These are phyloP conservation scores for Leucoraja erinaceus DNA, from an alignment of 2,113 vertebrate species.

Conservation along the genomic window DNA sequence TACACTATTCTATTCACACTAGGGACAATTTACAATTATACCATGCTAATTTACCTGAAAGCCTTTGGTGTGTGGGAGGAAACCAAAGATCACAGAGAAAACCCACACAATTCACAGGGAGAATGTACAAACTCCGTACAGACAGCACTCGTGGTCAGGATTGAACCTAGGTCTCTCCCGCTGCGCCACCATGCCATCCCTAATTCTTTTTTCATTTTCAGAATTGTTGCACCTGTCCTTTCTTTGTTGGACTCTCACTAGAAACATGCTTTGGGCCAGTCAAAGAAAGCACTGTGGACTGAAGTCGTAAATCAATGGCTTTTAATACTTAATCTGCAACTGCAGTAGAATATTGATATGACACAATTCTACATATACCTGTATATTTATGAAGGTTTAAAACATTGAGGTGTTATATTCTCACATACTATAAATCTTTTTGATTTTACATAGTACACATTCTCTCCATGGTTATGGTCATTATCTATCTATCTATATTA, in stretches of 20 bases:
- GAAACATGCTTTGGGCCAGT: background rate
- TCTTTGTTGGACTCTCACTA: background rate
- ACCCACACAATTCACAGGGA: too few species aligned
- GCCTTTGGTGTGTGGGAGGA: too few species aligned
- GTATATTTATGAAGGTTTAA: background rate
- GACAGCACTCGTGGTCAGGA: too few species aligned
- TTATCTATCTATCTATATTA: too few species aligned
- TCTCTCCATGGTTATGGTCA: too few species aligned
- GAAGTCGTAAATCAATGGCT: background rate
- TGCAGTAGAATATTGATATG: slow-evolving; percentile 4
- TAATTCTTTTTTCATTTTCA: background rate
- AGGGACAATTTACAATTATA: too few species aligned
- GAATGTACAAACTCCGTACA: too few species aligned
- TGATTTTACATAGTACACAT: background rate
- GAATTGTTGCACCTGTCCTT: background rate
- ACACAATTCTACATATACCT: background rate
- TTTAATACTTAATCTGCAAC: background rate
- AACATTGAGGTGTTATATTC: background rate
- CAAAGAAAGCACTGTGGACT: background rate
- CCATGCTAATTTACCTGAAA: too few species aligned
- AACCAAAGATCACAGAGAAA: too few species aligned
- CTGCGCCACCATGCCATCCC: too few species aligned
- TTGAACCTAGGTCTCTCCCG: too few species aligned
- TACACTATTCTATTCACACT: too few species aligned
- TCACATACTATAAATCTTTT: background rate